A percentile compares a stretch with the other conserved stretches of the same genome.
Evolutionary conservation across 2,888 invertebrate species (phyloP).

Genomic region (Venusia cambrica): DNA sequence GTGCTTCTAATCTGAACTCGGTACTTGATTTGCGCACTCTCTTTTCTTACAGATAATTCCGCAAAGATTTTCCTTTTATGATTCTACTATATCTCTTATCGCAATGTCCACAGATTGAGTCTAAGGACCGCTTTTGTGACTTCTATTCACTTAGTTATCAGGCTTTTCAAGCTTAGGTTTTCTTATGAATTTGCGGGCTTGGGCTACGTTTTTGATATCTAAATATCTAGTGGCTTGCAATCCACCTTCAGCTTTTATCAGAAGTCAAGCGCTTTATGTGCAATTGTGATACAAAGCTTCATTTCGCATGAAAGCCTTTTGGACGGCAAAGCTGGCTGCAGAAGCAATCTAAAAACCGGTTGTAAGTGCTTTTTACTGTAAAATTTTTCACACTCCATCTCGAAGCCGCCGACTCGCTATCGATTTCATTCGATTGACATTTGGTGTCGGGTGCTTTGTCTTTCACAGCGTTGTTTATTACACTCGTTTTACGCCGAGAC

Average conservation of each 20-base stretch:
- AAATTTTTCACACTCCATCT: slow-evolving; percentile 27
- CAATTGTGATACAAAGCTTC: slow-evolving; percentile 9
- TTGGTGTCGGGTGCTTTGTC: slow-evolving; percentile 25
- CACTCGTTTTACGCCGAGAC: slow-evolving; percentile 32
- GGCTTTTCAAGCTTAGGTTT: too few relatives aligned
- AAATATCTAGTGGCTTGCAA: too few relatives aligned
- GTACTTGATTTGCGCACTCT: slow-evolving; percentile 4
- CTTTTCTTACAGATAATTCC: not conserved
- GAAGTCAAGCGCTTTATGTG: slow-evolving; percentile 12
- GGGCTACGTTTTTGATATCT: too few relatives aligned
- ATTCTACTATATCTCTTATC: too few relatives aligned
- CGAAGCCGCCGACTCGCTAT: slow-evolving; percentile 20
- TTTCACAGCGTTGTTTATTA: slow-evolving; percentile 30
- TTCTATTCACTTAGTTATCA: not conserved
- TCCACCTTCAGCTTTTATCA: too few relatives aligned
- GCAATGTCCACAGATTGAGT: too few relatives aligned
- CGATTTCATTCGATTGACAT: slow-evolving; percentile 31
- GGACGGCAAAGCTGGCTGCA: slow-evolving; percentile 12
- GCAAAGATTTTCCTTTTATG: too few relatives aligned
- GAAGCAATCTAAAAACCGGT: slow-evolving; percentile 21
- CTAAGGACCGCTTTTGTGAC: too few relatives aligned
- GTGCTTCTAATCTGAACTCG: slow-evolving; percentile 4
- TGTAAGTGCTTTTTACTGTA: slow-evolving; percentile 25
- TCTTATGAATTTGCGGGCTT: too few relatives aligned
- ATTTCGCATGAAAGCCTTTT: slow-evolving; percentile 18